Evolutionary conservation across 1,140 invertebrate genomes (phyloP).

Genomic region (Drosophila gunungcola): DNA sequence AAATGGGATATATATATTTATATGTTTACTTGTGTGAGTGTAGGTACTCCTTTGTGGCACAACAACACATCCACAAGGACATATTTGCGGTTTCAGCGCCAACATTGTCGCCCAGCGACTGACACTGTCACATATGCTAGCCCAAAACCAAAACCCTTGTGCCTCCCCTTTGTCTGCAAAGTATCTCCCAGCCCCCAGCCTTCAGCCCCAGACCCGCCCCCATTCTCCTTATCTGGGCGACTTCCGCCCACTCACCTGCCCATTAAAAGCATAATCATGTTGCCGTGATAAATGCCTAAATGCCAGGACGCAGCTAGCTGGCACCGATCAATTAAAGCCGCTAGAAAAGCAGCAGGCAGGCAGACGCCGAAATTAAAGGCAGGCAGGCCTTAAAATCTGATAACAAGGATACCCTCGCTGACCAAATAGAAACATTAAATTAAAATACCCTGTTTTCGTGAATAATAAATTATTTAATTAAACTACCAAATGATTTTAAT

Average conservation of each 20-base stretch:
- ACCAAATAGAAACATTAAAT: too few species aligned
- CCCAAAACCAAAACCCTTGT: conserved; percentile 14
- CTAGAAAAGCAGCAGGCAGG: conserved; percentile 18
- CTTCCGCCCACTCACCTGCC: conserved; percentile 37
- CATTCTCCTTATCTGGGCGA: conserved; percentile 29
- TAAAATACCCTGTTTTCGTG: too few species aligned
- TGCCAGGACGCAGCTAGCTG: conserved; percentile 31
- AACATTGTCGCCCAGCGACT: conserved; percentile 74
- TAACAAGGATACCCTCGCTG: not conserved
- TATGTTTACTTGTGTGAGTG: conserved; percentile 9
- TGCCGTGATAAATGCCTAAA: conserved; percentile 74
- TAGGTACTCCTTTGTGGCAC: conserved; percentile 40
- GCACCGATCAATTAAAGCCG: conserved; percentile 74
- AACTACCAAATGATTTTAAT: too few species aligned
- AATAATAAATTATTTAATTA: too few species aligned
- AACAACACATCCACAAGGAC: conserved; percentile 54
- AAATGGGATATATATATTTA: conserved; percentile 7
- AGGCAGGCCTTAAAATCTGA: not conserved
- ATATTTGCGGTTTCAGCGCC: conserved; percentile 80
- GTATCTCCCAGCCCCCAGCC: conserved; percentile 1
- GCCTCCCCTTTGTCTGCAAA: conserved; percentile 29
- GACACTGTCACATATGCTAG: conserved; percentile 73
- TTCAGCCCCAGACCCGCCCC: not conserved
- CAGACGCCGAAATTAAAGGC: conserved; percentile 6
- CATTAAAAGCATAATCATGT: conserved; percentile 82